Conservation (phyloP, 2,888 invertebrate genomes). For the Caenorhabditis drosophilae region DNA sequence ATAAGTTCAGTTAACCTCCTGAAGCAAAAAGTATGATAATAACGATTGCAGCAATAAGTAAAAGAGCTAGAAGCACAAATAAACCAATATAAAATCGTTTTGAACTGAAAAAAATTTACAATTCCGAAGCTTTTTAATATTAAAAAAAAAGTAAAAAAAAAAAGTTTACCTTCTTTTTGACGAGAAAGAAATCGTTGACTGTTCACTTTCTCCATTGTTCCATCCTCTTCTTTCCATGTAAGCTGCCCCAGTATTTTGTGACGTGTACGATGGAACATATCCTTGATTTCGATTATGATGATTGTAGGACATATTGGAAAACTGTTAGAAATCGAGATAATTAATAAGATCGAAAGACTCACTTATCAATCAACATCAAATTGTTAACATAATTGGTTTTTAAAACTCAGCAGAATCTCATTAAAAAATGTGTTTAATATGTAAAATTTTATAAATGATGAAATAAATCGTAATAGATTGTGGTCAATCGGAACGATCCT, state of each 20-base stretch:
- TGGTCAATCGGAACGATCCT: no score
- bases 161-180: constrained; percentile 18
- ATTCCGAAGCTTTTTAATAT: background rate
- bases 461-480: no score
- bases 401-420: no score
- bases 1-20: constrained; percentile 34
- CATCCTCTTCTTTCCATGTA: constrained; percentile 44
- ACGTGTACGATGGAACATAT: constrained; percentile 37
- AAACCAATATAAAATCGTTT: constrained; percentile 35
- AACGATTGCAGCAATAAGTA: constrained; percentile 50
- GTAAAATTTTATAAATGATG: no score
- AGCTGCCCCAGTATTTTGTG: constrained; percentile 38
- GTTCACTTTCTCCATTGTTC: constrained; percentile 22
- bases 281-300: constrained; percentile 33
- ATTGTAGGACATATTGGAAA: constrained; percentile 35
- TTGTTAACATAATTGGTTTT: no score
- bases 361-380: no score
- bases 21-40: constrained; percentile 50
- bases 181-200: constrained; percentile 21
- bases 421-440: no score
- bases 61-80: constrained; percentile 31
- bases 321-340: no score
- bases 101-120: constrained; percentile 17
- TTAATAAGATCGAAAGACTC: no score
- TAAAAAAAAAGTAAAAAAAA: background rate